Percentiles rank a stretch among this genome's conserved stretches.
Evolutionary conservation across 2,797 vertebrate genomes (phyloP).

Genomic region (Takifugu rubripes): DNA sequence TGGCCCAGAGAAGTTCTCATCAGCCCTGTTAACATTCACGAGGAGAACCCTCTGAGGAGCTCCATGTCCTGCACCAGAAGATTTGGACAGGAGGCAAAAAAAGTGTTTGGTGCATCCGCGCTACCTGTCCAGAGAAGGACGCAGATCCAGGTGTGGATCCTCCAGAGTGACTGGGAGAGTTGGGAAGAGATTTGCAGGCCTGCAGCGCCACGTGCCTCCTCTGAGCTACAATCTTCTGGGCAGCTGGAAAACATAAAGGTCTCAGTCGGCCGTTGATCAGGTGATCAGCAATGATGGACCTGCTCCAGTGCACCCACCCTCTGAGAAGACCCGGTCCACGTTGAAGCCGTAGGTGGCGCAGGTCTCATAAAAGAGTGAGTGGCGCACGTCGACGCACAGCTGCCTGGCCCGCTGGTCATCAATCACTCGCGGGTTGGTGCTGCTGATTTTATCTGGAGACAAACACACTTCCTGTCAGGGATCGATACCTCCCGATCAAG

Average conservation of each 20-base stretch:
- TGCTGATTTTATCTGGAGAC: slow-evolving; percentile 87
- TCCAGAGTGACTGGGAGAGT: slow-evolving; percentile 91
- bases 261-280: neutral
- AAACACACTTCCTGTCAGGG: neutral
- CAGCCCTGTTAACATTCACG: too few relatives aligned
- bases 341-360: slow-evolving; percentile 97
- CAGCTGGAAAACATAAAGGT: slow-evolving; percentile 70
- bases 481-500: neutral
- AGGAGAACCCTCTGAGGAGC: too few relatives aligned
- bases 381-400: slow-evolving; percentile 81
- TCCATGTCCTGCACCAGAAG: too few relatives aligned
- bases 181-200: slow-evolving; percentile 94
- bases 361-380: slow-evolving; percentile 93
- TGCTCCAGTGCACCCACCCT: slow-evolving; percentile 74
- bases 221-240: slow-evolving; percentile 86
- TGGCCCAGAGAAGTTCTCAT: too few relatives aligned
- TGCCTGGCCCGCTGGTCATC: slow-evolving; percentile 87
- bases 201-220: slow-evolving; percentile 87
- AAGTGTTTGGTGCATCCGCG: too few relatives aligned
- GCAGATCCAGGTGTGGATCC: slow-evolving; percentile 85
- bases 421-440: slow-evolving; percentile 85
- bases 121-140: slow-evolving; percentile 78
- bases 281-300: too few relatives aligned
- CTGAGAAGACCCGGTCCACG: slow-evolving; percentile 92
- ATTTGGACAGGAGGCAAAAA: too few relatives aligned